These are phyloP conservation scores for Tetramorium alpestre DNA, from an alignment of 1,140 invertebrate species.

Conservation along the genomic window DNA sequence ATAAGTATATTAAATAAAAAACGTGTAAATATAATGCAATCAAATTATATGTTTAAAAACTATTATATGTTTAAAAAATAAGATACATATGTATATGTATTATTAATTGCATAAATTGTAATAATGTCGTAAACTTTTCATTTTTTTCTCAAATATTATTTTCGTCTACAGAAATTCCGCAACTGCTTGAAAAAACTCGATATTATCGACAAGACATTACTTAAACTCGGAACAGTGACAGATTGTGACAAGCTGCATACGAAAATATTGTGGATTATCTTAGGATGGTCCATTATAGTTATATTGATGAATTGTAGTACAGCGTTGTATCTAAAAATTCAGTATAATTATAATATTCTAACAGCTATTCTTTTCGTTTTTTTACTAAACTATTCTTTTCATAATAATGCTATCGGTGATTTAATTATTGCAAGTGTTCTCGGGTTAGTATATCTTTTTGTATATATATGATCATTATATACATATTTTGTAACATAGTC, in stretches of 20 bases:
- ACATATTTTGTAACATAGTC: background rate
- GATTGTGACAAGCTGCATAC: conserved; percentile 2
- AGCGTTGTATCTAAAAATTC: background rate
- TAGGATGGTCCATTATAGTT: background rate
- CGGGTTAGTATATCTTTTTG: background rate
- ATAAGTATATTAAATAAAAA: too few relatives aligned
- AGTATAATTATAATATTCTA: too few relatives aligned
- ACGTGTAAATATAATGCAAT: too few relatives aligned
- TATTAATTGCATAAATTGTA: too few relatives aligned
- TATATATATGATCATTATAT: too few relatives aligned
- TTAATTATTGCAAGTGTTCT: background rate
- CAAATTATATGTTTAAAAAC: too few relatives aligned
- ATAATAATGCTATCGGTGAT: background rate
- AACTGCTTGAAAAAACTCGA: background rate
- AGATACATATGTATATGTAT: too few relatives aligned
- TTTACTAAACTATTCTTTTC: background rate
- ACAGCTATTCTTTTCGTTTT: background rate
- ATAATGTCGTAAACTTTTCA: background rate
- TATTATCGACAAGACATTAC: background rate
- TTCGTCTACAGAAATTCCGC: background rate
- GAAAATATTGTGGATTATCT: background rate
- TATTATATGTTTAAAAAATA: too few relatives aligned
- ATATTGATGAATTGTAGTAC: background rate
- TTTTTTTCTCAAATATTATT: background rate
- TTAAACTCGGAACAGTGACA: background rate